These are phyloP conservation scores for Aporophyla lueneburgensis DNA, from an alignment of 2,888 invertebrate genomes.

Conservation along the genomic window DNA sequence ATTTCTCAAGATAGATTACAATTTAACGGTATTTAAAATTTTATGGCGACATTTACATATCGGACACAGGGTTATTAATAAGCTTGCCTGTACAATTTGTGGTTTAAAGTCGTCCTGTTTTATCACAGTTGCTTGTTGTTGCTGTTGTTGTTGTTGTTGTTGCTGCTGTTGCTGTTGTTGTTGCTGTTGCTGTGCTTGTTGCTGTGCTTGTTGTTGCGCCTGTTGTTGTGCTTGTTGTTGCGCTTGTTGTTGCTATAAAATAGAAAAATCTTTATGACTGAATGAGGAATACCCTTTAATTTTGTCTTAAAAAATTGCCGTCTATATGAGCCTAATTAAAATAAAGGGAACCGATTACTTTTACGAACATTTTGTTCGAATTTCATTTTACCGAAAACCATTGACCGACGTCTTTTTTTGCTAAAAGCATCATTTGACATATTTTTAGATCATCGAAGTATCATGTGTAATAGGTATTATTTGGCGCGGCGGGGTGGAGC, in stretches of 20 bases:
- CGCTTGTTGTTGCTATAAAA: constrained; percentile 78
- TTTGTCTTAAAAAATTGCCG: not conserved
- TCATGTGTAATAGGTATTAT: too few species aligned
- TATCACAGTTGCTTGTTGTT: constrained; percentile 87
- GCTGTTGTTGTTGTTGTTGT: constrained; percentile 81
- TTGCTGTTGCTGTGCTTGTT: constrained; percentile 82
- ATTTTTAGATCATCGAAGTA: too few species aligned
- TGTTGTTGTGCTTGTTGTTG: constrained; percentile 77
- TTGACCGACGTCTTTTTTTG: too few species aligned
- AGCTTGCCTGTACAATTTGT: constrained; percentile 87
- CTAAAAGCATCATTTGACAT: too few species aligned
- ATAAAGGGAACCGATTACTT: too few species aligned
- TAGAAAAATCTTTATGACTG: not conserved
- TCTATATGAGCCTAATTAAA: not conserved
- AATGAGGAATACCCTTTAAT: not conserved
- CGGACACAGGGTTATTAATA: not conserved
- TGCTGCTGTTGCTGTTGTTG: constrained; percentile 81
- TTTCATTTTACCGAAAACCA: too few species aligned
- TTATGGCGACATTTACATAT: not conserved
- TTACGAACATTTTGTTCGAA: too few species aligned
- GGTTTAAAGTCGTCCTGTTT: constrained; percentile 89
- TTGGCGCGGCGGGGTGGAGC: too few species aligned
- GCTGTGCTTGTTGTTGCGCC: constrained; percentile 80
- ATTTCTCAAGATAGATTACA: too few species aligned
- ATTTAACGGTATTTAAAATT: too few species aligned